A percentile compares a stretch with the other conserved stretches of the same genome.
These are phyloP conservation scores for Ommatoiulus sabulosus DNA, from an alignment of 2,888 invertebrate species.

Conservation along the genomic window DNA sequence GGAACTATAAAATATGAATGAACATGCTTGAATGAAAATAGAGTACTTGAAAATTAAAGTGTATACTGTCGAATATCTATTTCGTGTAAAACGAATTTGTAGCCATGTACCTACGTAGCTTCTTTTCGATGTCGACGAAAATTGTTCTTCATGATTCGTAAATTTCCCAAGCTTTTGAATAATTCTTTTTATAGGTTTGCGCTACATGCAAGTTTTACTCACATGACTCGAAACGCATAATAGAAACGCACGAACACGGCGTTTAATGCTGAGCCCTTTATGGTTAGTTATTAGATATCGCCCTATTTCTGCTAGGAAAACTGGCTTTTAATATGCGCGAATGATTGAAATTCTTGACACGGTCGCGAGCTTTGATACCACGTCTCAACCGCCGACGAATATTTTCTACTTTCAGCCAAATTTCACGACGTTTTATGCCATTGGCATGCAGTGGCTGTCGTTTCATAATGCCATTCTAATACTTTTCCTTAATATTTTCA, in stretches of 20 bases:
- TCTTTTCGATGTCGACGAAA: no score
- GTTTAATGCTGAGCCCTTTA: background rate
- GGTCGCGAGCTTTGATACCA: background rate
- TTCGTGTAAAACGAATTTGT: no score
- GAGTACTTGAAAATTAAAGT: no score
- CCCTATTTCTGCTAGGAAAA: background rate
- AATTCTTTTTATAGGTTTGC: no score
- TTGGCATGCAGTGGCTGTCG: background rate
- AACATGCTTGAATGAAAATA: no score
- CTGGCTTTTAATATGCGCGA: background rate
- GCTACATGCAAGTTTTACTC: no score
- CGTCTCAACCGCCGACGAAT: background rate
- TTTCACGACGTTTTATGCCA: constrained; percentile 14
- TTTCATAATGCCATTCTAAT: background rate
- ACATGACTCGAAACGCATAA: background rate
- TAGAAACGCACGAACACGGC: background rate
- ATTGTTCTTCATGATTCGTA: no score
- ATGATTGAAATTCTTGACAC: background rate
- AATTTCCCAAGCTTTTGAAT: no score
- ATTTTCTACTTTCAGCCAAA: background rate
- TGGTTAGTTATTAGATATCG: background rate
- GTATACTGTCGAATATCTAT: no score
- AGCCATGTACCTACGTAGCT: no score
- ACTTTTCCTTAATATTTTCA: background rate
- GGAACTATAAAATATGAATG: no score